Percentiles rank a stretch among this genome's conserved stretches.
These are phyloP conservation scores for Takifugu rubripes DNA, from an alignment of 2,797 vertebrate species.

Conservation along the genomic window DNA sequence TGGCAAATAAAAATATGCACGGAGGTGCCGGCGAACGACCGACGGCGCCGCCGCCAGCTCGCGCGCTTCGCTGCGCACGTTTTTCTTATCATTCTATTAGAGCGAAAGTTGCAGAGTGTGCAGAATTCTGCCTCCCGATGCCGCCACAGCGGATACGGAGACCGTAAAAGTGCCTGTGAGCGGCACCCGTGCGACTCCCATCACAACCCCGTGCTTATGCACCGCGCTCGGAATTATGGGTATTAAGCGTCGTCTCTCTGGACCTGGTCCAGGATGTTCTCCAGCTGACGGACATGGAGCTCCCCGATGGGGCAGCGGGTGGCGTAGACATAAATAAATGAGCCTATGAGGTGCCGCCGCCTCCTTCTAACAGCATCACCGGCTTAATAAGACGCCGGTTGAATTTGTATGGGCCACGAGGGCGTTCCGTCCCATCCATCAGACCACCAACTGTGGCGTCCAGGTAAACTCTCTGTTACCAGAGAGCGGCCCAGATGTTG, in stretches of 20 bases:
- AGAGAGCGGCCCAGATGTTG: neutral
- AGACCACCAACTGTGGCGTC: too few species aligned
- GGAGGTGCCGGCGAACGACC: neutral
- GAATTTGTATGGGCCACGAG: too few species aligned
- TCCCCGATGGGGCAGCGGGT: neutral
- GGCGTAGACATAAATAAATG: too few species aligned
- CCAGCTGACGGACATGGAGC: conserved; percentile 8
- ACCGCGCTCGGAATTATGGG: conserved; percentile 1
- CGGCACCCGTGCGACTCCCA: conserved; percentile 23
- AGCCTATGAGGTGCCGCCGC: too few species aligned
- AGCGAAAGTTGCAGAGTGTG: conserved; percentile 38
- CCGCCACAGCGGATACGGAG: conserved; percentile 67
- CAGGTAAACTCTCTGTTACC: too few species aligned
- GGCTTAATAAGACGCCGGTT: too few species aligned
- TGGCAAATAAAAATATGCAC: too few species aligned
- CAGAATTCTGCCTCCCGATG: conserved; percentile 48
- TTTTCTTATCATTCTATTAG: conserved; percentile 25
- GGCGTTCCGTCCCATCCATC: too few species aligned
- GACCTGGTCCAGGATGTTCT: conserved; percentile 29
- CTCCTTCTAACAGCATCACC: too few species aligned
- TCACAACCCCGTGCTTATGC: conserved; percentile 22
- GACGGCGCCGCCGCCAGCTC: too few species aligned
- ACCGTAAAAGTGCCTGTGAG: conserved; percentile 58
- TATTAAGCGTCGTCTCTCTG: neutral
- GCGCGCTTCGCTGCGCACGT: neutral